Evolutionary conservation across 1,140 invertebrate genomes (phyloP), one percentile per base, ranked within the genome.

Genomic region (Acromyrmex echinatior): DNA sequence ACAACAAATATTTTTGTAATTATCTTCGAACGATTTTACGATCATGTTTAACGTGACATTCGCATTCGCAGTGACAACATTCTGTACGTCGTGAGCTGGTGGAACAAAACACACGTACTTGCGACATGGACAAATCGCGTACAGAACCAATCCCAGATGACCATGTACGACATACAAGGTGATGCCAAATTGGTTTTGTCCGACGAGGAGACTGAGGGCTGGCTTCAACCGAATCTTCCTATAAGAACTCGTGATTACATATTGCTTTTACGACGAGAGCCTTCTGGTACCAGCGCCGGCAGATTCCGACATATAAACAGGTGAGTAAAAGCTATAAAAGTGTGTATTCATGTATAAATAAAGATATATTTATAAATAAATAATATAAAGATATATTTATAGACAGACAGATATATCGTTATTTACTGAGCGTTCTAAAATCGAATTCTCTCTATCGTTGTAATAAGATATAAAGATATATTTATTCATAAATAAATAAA

Each of bases 91-190:
- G 98, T 98, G 0, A 95, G 95, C 9, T 99, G 98, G 98, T 96
- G 97, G n/a, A 96, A 96, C 31, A 95, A 96, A 18, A 94, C 96
- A 0, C 96, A 96, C 9, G 88, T 98, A 1, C 93, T 96, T 0
- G 97, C 97, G 0, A 96, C 97, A 5, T 99, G 98, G 98, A 96
- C 98, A 87, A 98, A 98, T 88, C 96, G 98, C 63, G 96, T 97
- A n/a, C 98, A 99, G 94, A 99, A 98, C 92, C 92, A 96, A 3
- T 95, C 95, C 9, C 90, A 95, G 2, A 88, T 96, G 31, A 93
- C 96, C 3, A 94, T 95, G 3, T 97, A 96, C 88, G 93, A 96
- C 65, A 81, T 95, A 1, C 85, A 84, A 1, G 93, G 93, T 4
- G 58, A 80, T n/a, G 53, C 14, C 12, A 90, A 78, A 6, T 78